These are phyloP conservation scores for Ceratina australensis DNA, from an alignment of 1,140 invertebrate species.

Conservation along the genomic window DNA sequence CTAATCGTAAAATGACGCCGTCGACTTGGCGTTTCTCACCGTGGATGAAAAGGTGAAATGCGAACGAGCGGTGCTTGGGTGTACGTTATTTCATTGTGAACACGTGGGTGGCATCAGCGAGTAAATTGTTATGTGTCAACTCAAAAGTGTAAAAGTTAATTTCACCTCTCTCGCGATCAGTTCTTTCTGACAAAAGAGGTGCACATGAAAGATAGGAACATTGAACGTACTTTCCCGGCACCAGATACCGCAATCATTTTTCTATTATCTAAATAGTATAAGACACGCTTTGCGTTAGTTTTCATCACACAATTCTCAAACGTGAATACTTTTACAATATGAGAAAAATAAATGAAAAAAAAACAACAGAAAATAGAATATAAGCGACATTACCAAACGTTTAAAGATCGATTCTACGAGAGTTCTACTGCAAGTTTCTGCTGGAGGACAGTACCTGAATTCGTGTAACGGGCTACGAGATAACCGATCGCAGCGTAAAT, in stretches of 20 bases:
- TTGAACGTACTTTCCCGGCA: constrained; percentile 2
- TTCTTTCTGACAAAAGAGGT: background rate
- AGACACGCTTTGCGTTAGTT: no score
- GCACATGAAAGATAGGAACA: constrained; percentile 15
- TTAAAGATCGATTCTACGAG: constrained; percentile 17
- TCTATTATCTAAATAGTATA: no score
- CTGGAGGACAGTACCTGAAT: constrained; percentile 67
- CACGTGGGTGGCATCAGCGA: background rate
- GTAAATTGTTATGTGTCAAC: background rate
- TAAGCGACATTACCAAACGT: constrained; percentile 49
- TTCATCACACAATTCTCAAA: background rate
- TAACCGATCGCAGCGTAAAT: constrained; percentile 74
- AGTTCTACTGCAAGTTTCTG: background rate
- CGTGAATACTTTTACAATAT: background rate
- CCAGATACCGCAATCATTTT: constrained; percentile 8
- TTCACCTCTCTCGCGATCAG: no score
- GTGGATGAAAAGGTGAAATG: background rate
- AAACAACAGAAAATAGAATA: constrained; percentile 1
- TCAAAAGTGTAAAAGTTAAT: background rate
- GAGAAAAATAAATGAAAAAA: background rate
- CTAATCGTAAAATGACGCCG: background rate
- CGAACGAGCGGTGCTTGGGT: background rate
- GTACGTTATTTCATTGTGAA: background rate
- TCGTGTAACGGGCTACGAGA: constrained; percentile 68
- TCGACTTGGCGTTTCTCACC: constrained; percentile 12